Conservation (phyloP, 2,888 invertebrate genomes). For the Hirtodrosophila histrioides region DNA sequence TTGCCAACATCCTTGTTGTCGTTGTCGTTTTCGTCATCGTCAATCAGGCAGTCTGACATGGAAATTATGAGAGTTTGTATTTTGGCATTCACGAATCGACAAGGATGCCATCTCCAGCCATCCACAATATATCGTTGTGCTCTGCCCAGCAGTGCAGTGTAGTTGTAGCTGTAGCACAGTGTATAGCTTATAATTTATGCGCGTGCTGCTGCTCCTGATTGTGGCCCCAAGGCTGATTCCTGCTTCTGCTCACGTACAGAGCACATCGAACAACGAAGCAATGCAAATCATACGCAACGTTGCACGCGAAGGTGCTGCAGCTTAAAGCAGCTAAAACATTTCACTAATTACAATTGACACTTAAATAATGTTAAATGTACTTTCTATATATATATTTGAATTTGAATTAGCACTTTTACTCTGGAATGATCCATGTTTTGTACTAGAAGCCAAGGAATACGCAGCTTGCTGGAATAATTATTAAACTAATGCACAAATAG, state of each 20-base stretch:
- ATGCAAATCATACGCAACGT: conserved; percentile 56
- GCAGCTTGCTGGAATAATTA: too few species aligned
- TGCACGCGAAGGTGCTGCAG: conserved; percentile 26
- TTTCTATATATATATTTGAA: too few species aligned
- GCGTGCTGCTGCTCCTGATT: conserved; percentile 55
- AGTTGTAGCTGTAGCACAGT: conserved; percentile 22
- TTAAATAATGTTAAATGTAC: too few species aligned
- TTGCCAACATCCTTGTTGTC: conserved; percentile 31
- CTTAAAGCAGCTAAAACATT: conserved; percentile 31
- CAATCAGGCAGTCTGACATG: conserved; percentile 65
- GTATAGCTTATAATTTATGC: conserved; percentile 55
- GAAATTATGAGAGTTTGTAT: conserved; percentile 69
- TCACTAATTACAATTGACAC: background rate
- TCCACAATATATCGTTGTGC: conserved; percentile 15
- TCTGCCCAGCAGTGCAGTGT: conserved; percentile 3
- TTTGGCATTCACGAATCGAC: conserved; percentile 60
- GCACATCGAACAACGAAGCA: conserved; percentile 15
- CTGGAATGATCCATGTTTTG: too few species aligned
- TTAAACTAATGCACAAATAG: too few species aligned
- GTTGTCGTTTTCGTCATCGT: conserved; percentile 45
- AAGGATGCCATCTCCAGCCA: conserved; percentile 39
- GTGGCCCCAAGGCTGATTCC: conserved; percentile 56
- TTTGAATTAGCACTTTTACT: too few species aligned
- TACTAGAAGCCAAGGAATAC: too few species aligned
- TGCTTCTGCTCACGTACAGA: conserved; percentile 53